Base-by-base conservation (phyloP, 2,888 invertebrate species). In the Phortica okadai region DNA sequence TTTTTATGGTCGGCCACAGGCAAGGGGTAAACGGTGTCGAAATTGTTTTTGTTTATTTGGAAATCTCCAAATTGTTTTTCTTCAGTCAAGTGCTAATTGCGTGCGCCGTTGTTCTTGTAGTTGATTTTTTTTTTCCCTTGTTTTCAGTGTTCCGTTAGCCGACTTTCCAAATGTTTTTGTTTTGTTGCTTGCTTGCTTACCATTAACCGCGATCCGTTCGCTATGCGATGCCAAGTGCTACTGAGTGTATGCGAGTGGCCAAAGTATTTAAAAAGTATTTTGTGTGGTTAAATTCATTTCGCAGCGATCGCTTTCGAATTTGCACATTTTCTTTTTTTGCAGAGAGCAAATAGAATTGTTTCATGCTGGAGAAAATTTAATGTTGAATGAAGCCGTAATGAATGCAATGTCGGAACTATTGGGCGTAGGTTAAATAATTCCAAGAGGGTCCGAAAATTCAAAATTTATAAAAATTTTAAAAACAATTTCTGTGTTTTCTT, bases 151-250 rank as follows among this genome's bases (percentile, higher is more conserved):
- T 69, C 69, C 44, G 67, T 67, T 69, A 69, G 45, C 64, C 10
- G 50, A 50, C 10, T 64, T 33, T 64, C 33, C 33, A 66, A 44
- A 41, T 56, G 56, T 14, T 14, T 66, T 33, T 21, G 25, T 50
- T 50, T 45, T 16, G 21, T 75, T 74, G 72, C 76, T 21, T 11
- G 62, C 45, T 42, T 69, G 8, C 50, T 70, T 73, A 75, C 79
- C 74, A 78, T 78, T 78, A 78, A 76, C 78, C 76, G 77, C 76
- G 82, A 74, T 79, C 74, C 79, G 80, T 77, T 66, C 80, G 76
- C 85, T 79, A 74, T 76, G 80, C 84, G 81, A 78, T 82, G 84
- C 80, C 80, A 84, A 83, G 79, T 78, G 79, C 75, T 82, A 84
- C 83, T 84, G 84, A 74, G 45, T 77, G 79, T 8, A 21, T 21